Evolutionary conservation across 2,113 vertebrate species (phyloP), one percentile per base, ranked within the genome.

Genomic region (Carettochelys insculpta): DNA sequence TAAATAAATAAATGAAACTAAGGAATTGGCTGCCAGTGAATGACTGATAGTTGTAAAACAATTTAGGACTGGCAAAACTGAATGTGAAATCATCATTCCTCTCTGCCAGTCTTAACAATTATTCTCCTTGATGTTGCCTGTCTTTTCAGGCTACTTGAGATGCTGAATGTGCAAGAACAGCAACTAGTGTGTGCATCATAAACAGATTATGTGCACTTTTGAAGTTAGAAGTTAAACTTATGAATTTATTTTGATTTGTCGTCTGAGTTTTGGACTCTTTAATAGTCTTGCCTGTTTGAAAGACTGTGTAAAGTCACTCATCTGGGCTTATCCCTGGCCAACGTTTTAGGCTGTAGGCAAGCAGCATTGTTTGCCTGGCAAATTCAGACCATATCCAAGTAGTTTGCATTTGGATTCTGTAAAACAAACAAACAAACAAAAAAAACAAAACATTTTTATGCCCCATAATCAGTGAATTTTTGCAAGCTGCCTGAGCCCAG

Each of bases 401-500:
- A 48, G 22, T 52, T 85, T 93, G 90, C 6, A 5, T 92, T 95
- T 71, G 73, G 73, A 88, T 91, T 91, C 41, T 0, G 0, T 80
- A 85, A 24, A 3, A n/a, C n/a, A n/a, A n/a, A n/a, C n/a, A 0
- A 61, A 38, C n/a, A n/a, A n/a, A n/a, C n/a, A n/a, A n/a, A n/a
- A n/a, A n/a, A n/a, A n/a, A n/a, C n/a, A n/a, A 61, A 77, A 29
- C 89, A 56, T 52, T 92, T 93, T 52, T 85, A 92, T 88, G 92
- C 86, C 86, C 56, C 73, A 6, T 85, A 77, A 77, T 96, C 88
- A 61, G 78, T 94, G 25, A 80, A 17, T 91, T 86, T 88, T 50
- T 83, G 45, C 88, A 91, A 96, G 87, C 83, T 91, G 5, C 76
- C 88, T 50, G 50, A 87, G 89, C 92, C 53, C 88, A 88, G 80